Conservation (phyloP, 2,797 vertebrate species). For the Ciconia nigra region DNA sequence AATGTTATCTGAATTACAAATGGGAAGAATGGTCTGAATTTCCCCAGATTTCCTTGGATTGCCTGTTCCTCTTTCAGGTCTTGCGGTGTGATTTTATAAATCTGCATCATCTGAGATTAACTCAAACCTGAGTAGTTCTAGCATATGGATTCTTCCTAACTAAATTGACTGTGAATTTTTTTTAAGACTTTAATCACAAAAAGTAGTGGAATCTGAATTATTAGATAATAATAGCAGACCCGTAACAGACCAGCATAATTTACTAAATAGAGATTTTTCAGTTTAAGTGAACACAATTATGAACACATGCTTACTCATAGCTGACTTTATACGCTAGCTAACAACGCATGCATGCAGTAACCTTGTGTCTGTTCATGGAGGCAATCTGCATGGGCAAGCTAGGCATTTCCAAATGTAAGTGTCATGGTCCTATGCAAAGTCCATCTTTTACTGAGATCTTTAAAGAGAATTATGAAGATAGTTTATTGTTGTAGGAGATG, state of each 20-base stretch:
- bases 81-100: not conserved
- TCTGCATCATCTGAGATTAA: not conserved
- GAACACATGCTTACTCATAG: not conserved
- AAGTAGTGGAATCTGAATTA: not conserved
- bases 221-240: not conserved
- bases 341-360: not conserved
- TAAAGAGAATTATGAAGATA: not conserved
- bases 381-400: not conserved
- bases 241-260: not conserved
- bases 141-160: not conserved
- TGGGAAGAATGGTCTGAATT: not conserved
- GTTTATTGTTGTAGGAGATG: not conserved
- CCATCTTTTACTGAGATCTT: not conserved
- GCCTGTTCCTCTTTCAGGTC: not conserved
- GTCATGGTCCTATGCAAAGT: not conserved
- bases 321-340: not conserved
- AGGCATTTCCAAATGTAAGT: not conserved
- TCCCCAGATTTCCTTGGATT: not conserved
- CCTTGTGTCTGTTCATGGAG: not conserved
- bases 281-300: not conserved
- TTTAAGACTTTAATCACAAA: not conserved
- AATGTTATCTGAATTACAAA: not conserved
- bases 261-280: not conserved
- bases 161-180: not conserved
- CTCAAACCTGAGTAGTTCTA: not conserved